phyloP scores from a whole-genome alignment of 2,113 vertebrate genomes.

The Oreotrochilus melanogaster region DNA sequence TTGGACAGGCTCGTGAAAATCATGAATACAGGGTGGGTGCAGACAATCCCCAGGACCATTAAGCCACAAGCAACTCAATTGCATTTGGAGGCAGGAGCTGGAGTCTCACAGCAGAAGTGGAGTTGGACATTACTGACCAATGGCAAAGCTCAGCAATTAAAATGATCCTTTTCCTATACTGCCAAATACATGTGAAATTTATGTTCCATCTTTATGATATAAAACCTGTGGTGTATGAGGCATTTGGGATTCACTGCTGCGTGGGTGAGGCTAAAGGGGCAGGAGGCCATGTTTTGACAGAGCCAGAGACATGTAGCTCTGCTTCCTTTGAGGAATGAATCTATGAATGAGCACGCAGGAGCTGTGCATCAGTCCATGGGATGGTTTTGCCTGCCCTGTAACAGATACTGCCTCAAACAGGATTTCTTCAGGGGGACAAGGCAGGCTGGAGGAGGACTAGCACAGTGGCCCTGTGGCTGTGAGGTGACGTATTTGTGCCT shows the following conservation, averaged over 20 bases:
- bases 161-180: background rate
- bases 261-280: background rate
- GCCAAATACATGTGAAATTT: background rate
- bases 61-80: background rate
- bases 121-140: background rate
- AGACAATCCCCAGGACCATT: background rate
- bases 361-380: background rate
- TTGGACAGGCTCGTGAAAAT: background rate
- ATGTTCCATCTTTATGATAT: background rate
- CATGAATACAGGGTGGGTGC: background rate
- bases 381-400: background rate
- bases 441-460: background rate
- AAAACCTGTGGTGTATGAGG: background rate
- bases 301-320: background rate
- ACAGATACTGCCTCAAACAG: background rate
- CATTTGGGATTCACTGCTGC: background rate
- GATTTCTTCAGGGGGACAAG: background rate
- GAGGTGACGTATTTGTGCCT: constrained; percentile 46
- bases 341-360: fast-evolving
- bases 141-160: background rate
- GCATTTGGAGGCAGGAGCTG: background rate
- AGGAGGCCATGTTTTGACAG: background rate
- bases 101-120: background rate
- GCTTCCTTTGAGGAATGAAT: background rate
- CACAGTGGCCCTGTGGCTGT: background rate